Evolutionary conservation across 2,113 vertebrate species (phyloP), one percentile per base, ranked within the genome.

Genomic region (Brevimyrus niger): DNA sequence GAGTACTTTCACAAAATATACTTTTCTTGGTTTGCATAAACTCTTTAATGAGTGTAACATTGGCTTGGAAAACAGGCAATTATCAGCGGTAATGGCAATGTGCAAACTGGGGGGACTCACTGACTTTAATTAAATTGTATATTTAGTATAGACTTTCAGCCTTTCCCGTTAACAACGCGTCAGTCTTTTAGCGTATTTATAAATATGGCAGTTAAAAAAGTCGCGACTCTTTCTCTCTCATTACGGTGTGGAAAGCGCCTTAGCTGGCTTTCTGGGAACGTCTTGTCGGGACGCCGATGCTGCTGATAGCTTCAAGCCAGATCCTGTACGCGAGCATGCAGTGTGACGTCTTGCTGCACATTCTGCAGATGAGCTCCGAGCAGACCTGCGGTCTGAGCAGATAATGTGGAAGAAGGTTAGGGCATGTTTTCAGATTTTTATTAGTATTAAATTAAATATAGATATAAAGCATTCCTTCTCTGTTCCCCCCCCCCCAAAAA

Each of bases 211-310:
- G 92, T 91, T 92, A 93, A 83, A 13, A 92, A 85, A 93, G 94
- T 91, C 93, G 91, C 91, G 93, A 93, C 94, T 95, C 92, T 93
- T 92, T 93, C 95, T 93, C 94, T 96, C 95, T 96, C 95, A 96
- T 96, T 96, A 96, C 92, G 90, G 94, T 90, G 92, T 90, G 93
- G 93, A 93, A 95, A 95, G 95, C 93, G 91, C 93, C 94, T 96
- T 96, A 95, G 95, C 95, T 94, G 94, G 93, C 93, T 93, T 91
- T 91, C 89, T 93, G 95, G 96, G 91, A 94, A 95, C 94, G 92
- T 92, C 93, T 27, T 4, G 61, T 69, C 61, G 92, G 92, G 94
- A 93, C 92, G 94, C 92, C 94, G 73, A 92, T 93, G 91, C 92
- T 92, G 91, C 93, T 94, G 93, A 90, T 92, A 93, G 92, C 92